These are phyloP conservation scores for Vandiemenella viatica DNA, from an alignment of 2,888 invertebrate genomes.

Conservation along the genomic window DNA sequence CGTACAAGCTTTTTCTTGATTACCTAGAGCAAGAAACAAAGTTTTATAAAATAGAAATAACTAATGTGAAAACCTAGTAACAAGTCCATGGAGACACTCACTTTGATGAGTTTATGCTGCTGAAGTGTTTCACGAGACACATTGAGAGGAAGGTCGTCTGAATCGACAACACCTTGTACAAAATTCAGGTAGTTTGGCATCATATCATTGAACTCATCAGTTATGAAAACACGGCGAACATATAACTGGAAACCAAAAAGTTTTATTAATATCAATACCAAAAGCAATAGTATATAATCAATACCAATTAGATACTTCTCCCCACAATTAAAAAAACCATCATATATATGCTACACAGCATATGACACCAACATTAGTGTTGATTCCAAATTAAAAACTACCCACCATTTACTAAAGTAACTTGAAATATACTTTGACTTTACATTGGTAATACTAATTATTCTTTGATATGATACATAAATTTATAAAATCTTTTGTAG, in stretches of 20 bases:
- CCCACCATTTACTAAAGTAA: no score
- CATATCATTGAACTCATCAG: conserved; percentile 98
- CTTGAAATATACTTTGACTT: no score
- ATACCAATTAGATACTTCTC: no score
- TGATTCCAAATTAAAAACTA: no score
- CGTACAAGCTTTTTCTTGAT: conserved; percentile 98
- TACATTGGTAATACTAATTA: no score
- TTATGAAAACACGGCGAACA: conserved; percentile 96
- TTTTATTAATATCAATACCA: no score
- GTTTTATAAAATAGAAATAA: background rate
- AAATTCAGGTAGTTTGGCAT: conserved; percentile 96
- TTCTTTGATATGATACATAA: no score
- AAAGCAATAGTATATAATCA: no score
- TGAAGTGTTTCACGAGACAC: conserved; percentile 96
- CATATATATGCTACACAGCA: no score
- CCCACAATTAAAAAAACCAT: no score
- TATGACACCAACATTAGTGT: no score
- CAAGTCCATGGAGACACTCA: conserved; percentile 8
- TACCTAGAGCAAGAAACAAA: conserved; percentile 33
- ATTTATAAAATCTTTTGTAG: no score
- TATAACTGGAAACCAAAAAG: conserved; percentile 60
- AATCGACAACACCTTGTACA: conserved; percentile 93
- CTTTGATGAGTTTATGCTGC: conserved; percentile 93
- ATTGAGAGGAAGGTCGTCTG: conserved; percentile 95
- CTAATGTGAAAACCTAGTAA: background rate